Percentiles rank a stretch among this genome's conserved stretches.
These are phyloP conservation scores for Sinosuthora webbiana DNA, from an alignment of 2,113 vertebrate genomes.

Conservation along the genomic window DNA sequence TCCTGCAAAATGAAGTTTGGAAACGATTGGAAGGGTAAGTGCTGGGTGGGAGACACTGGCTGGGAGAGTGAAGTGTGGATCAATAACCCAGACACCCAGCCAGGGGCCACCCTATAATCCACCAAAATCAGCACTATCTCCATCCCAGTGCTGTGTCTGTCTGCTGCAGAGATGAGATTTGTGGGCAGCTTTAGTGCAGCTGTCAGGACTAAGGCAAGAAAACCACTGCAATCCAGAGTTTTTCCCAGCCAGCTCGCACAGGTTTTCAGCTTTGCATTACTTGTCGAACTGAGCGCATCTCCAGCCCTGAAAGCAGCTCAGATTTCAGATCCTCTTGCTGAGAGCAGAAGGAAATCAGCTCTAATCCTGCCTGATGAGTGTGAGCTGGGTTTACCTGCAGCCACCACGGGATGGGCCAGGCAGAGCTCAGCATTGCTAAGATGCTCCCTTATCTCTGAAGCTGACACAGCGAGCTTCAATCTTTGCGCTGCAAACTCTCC, in stretches of 20 bases:
- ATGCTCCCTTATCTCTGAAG: neutral
- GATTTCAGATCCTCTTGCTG: neutral
- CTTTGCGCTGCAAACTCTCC: neutral
- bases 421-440: neutral
- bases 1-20: neutral
- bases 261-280: neutral
- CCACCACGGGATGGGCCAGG: neutral
- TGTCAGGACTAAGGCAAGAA: neutral
- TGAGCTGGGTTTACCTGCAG: slow-evolving; percentile 5
- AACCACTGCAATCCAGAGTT: neutral
- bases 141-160: neutral
- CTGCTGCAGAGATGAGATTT: neutral
- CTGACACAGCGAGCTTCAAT: neutral
- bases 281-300: neutral
- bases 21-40: neutral
- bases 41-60: neutral
- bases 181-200: neutral
- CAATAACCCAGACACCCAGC: neutral
- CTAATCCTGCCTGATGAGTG: neutral
- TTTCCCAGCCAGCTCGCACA: neutral
- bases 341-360: neutral
- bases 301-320: neutral
- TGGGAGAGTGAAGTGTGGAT: neutral
- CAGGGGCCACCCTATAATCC: neutral
- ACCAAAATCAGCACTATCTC: neutral